Base-by-base conservation (phyloP, 2,797 vertebrate species). In the Tenualosa ilisha region DNA sequence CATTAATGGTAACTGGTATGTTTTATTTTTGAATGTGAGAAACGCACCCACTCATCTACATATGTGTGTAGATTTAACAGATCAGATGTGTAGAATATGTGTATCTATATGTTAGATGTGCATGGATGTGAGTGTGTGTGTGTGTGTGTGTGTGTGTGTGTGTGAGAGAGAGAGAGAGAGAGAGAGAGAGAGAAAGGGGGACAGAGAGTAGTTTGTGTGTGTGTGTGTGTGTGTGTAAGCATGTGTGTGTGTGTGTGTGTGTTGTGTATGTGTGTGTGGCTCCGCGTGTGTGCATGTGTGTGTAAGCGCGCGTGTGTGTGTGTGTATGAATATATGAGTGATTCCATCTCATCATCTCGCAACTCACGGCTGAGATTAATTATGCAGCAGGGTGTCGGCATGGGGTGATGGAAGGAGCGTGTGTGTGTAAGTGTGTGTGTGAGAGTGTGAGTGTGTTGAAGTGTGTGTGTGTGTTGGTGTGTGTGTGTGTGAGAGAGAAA, bases 361-460 rank as follows among this genome's bases (percentile, higher is more conserved):
- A 79, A 93, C 92, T 94, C 93, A 94, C 93, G 91, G 91, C 90
- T 81, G 50, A 83, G 85, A 90, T 94, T 93, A 93, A 95, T 94
- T 94, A 94, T 94, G 94, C 93, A 94, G 90, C 82, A 85, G 91
- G 93, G 93, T 79, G 93, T 93, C 93, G 72, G 72, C 72, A 79
- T 91, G 93, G 93, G 17, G 85, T 40, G 56, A 86, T 86, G 54
- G 81, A 81, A 40, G 72, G 72, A 22, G 37, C 31, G 31, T 43
- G 68, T 75, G 68, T 75, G 37, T 75, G 68, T 75, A 37, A 40
- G 68, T 75, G 68, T 40, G 68, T 72, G 26, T 40, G 2, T 72
- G 31, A 3, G 65, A 15, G 3, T 72, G 65, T 37, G 0, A 31
- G 65, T 37, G 65, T 15, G 31, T 17, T 49, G 7, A 49, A 49